Percentiles rank a stretch among this genome's conserved stretches.
Conservation (phyloP, 35 echinoderm and acorn worm genomes). For the Ophioderma brevispina region DNA sequence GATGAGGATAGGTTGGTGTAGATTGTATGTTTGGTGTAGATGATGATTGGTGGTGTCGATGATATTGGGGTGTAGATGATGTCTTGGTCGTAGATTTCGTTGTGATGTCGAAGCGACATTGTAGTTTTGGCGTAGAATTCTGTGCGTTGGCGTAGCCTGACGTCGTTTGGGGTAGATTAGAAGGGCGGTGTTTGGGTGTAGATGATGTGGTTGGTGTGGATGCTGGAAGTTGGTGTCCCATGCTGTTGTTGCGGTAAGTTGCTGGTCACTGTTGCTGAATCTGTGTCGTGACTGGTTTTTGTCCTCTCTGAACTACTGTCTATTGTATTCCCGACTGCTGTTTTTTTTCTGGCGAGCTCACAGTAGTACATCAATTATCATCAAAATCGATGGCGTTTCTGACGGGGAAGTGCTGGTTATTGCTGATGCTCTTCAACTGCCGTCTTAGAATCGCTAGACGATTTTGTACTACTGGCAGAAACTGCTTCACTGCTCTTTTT, state of each 20-base stretch:
- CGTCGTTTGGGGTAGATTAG: too few relatives aligned
- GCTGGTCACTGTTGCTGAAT: background rate
- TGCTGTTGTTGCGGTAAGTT: conserved; percentile 20
- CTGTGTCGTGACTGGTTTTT: background rate
- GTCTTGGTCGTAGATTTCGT: too few relatives aligned
- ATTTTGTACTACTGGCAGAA: background rate
- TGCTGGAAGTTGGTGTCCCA: background rate
- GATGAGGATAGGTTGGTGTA: too few relatives aligned
- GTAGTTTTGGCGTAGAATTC: too few relatives aligned
- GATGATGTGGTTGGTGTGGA: background rate
- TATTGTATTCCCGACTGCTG: background rate
- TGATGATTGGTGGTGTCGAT: too few relatives aligned
- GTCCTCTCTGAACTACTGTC: conserved; percentile 6
- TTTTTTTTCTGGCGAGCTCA: background rate
- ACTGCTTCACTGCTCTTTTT: background rate
- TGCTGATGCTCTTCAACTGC: conserved; percentile 71
- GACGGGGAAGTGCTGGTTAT: conserved; percentile 60
- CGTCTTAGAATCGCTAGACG: background rate
- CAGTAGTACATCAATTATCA: background rate
- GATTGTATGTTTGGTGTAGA: too few relatives aligned
- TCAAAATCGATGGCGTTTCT: conserved; percentile 36
- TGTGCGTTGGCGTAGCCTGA: too few relatives aligned
- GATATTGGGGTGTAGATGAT: too few relatives aligned
- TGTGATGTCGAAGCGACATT: too few relatives aligned
- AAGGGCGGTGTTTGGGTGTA: background rate